Evolutionary conservation across 2,888 invertebrate genomes (phyloP).

Genomic region (Ramazzottius varieornatus): DNA sequence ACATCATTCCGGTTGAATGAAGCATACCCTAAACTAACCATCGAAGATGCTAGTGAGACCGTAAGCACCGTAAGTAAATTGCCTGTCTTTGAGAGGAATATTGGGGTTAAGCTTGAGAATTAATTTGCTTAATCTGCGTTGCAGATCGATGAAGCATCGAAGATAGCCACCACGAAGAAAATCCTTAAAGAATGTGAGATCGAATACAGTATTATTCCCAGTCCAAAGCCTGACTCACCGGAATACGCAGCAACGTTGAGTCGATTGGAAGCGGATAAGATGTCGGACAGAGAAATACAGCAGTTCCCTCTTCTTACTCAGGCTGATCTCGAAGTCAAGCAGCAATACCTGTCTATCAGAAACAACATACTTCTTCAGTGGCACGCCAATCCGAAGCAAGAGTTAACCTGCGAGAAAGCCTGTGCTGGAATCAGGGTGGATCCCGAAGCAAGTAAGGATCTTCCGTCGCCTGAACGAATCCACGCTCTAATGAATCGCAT

Average conservation of each 20-base stretch:
- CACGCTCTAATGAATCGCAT: neutral
- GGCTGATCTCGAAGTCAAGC: neutral
- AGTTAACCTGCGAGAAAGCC: neutral
- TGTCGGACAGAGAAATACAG: neutral
- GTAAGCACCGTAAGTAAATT: too few species aligned
- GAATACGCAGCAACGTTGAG: neutral
- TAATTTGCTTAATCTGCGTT: too few species aligned
- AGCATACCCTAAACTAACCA: too few species aligned
- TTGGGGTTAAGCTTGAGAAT: too few species aligned
- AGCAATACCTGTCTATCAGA: neutral
- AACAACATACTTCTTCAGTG: neutral
- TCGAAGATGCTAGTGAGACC: too few species aligned
- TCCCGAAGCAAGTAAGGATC: neutral
- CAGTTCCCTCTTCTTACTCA: neutral
- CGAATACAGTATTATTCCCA: neutral
- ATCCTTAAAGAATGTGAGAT: neutral
- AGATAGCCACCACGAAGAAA: too few species aligned
- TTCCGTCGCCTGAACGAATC: neutral
- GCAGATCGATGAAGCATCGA: too few species aligned
- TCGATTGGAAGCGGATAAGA: neutral
- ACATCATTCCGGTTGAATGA: too few species aligned
- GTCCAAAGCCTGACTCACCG: neutral
- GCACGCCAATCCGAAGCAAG: neutral
- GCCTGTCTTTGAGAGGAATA: too few species aligned
- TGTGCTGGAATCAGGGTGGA: neutral